Percentiles rank a stretch among this genome's conserved stretches.
Conservation (phyloP, 2,888 invertebrate species). For the Odontocerum albicorne region DNA sequence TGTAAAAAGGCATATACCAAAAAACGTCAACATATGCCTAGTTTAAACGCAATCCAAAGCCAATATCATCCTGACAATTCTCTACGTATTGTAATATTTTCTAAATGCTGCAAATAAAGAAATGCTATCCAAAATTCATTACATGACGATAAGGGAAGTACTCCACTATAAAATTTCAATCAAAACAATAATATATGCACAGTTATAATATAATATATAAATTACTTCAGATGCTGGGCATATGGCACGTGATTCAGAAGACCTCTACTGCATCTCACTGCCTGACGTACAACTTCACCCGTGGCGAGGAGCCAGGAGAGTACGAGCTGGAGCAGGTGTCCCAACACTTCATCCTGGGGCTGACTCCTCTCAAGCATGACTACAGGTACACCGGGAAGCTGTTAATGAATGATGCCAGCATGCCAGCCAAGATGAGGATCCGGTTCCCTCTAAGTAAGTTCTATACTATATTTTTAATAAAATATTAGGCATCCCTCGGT, state of each 20-base stretch:
- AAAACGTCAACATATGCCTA: too few species aligned
- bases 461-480: too few species aligned
- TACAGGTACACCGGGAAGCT: slow-evolving; percentile 77
- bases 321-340: slow-evolving; percentile 72
- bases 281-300: slow-evolving; percentile 76
- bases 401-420: slow-evolving; percentile 62
- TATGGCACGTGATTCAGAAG: slow-evolving; percentile 83
- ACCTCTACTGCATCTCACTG: slow-evolving; percentile 80
- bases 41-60: too few species aligned
- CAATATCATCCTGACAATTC: too few species aligned
- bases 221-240: slow-evolving; percentile 72
- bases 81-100: too few species aligned
- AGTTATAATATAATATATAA: too few species aligned
- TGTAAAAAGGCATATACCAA: too few species aligned
- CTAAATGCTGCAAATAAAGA: too few species aligned
- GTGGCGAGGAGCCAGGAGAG: slow-evolving; percentile 66
- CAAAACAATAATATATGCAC: too few species aligned
- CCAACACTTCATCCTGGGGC: slow-evolving; percentile 67
- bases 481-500: too few species aligned
- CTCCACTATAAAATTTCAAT: too few species aligned
- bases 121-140: too few species aligned
- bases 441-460: slow-evolving; percentile 77
- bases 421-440: slow-evolving; percentile 73
- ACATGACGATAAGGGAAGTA: neutral
- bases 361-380: slow-evolving; percentile 76